Conservation (phyloP, 2,888 invertebrate genomes). For the Mystacides longicornis region DNA sequence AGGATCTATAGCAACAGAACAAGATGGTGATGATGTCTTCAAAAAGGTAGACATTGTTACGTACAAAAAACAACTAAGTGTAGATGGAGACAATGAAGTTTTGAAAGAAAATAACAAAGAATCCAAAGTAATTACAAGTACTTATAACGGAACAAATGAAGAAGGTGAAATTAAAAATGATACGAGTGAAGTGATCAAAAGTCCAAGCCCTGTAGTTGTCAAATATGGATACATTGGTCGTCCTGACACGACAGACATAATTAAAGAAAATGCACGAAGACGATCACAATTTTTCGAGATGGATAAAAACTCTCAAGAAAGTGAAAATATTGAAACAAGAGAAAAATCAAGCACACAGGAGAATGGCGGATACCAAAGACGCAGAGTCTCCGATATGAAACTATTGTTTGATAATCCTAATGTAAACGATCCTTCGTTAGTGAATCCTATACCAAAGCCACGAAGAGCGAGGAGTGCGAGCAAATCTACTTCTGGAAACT, state of each 20-base stretch:
- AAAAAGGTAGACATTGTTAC: constrained; percentile 40
- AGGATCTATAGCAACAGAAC: constrained; percentile 9
- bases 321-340: constrained; percentile 32
- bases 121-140: neutral
- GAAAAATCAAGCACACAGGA: constrained; percentile 45
- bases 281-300: constrained; percentile 41
- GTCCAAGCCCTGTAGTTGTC: constrained; percentile 37
- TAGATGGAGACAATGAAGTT: constrained; percentile 30
- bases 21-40: constrained; percentile 37
- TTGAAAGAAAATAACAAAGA: neutral
- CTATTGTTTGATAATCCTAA: constrained; percentile 48
- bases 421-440: constrained; percentile 19
- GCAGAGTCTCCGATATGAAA: constrained; percentile 40
- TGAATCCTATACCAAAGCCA: constrained; percentile 52
- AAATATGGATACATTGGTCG: constrained; percentile 41
- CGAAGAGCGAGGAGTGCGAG: constrained; percentile 42
- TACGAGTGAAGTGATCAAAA: neutral
- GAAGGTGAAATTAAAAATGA: constrained; percentile 3
- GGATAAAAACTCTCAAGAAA: constrained; percentile 35
- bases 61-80: constrained; percentile 44
- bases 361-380: constrained; percentile 25
- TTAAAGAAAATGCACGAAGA: constrained; percentile 37
- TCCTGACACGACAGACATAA: constrained; percentile 14
- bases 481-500: constrained; percentile 29
- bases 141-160: neutral